phyloP scores from a whole-genome alignment of 2,888 invertebrate genomes.

The Noctua janthina region DNA sequence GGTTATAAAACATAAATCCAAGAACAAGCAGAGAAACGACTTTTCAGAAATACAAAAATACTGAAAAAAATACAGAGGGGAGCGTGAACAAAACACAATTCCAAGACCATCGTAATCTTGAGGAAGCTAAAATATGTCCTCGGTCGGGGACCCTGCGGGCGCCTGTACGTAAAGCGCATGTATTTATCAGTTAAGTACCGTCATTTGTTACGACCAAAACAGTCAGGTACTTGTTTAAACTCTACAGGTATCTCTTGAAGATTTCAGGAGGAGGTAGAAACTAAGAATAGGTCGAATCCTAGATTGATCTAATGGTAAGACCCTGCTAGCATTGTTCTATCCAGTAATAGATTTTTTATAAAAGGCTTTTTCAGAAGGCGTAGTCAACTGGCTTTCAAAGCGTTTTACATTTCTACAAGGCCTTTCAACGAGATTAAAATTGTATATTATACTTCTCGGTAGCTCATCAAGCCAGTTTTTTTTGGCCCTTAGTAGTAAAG shows the following conservation, averaged over 20 bases:
- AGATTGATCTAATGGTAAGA: neutral
- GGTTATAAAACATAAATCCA: neutral
- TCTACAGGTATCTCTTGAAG: constrained; percentile 30
- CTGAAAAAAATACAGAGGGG: neutral
- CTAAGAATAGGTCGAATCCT: neutral
- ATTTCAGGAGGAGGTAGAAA: neutral
- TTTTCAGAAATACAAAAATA: neutral
- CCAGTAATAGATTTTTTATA: neutral
- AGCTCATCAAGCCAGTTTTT: neutral
- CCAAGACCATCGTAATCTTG: constrained; percentile 24
- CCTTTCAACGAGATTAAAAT: neutral
- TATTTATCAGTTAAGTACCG: constrained; percentile 50
- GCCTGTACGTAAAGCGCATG: constrained; percentile 26
- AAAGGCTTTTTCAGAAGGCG: neutral
- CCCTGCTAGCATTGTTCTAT: neutral
- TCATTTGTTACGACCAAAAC: constrained; percentile 41
- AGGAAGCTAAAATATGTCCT: constrained; percentile 41
- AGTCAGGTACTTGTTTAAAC: constrained; percentile 1
- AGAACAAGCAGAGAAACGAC: neutral
- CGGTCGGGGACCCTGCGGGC: constrained; percentile 29
- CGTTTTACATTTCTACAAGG: neutral
- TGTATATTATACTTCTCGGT: neutral
- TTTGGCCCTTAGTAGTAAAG: neutral
- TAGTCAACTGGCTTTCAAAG: neutral
- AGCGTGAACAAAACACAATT: constrained; percentile 15